These are phyloP conservation scores for Datnioides undecimradiatus DNA, from an alignment of 2,113 vertebrate species.

Conservation along the genomic window DNA sequence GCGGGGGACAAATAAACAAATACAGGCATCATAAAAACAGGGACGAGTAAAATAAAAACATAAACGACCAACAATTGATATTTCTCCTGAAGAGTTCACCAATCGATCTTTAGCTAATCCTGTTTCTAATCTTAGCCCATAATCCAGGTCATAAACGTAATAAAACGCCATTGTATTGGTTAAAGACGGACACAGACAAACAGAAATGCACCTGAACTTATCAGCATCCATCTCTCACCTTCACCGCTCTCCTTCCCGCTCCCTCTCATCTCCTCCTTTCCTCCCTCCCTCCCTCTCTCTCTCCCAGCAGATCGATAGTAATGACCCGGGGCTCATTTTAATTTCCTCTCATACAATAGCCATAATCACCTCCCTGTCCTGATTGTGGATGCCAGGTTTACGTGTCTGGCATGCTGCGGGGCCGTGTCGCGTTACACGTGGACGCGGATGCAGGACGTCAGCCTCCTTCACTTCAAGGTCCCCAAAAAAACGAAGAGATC, in stretches of 20 bases:
- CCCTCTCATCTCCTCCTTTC: not conserved
- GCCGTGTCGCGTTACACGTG: conserved; percentile 33
- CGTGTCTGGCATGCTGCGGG: conserved; percentile 53
- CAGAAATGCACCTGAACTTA: conserved; percentile 19
- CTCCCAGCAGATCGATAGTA: conserved; percentile 76
- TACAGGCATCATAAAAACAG: not conserved
- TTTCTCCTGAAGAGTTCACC: too few relatives aligned
- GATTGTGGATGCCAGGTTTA: conserved; percentile 60
- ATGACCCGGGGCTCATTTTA: conserved; percentile 75
- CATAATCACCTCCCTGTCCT: conserved; percentile 69
- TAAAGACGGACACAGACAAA: conserved; percentile 26
- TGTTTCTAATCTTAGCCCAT: not conserved
- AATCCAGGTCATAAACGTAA: not conserved
- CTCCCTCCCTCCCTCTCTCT: conserved; percentile 10
- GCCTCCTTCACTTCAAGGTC: conserved; percentile 17
- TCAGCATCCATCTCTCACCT: conserved; percentile 38
- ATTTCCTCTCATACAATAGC: conserved; percentile 77
- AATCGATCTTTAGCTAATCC: not conserved
- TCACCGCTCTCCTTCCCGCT: conserved; percentile 11
- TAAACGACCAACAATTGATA: too few relatives aligned
- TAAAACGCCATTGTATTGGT: not conserved
- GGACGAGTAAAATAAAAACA: too few relatives aligned
- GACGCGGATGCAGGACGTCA: conserved; percentile 13
- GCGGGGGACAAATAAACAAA: not conserved
- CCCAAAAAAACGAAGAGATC: conserved; percentile 18